phyloP scores from a whole-genome alignment of 2,888 invertebrate genomes.

The Portevinia maculata region DNA sequence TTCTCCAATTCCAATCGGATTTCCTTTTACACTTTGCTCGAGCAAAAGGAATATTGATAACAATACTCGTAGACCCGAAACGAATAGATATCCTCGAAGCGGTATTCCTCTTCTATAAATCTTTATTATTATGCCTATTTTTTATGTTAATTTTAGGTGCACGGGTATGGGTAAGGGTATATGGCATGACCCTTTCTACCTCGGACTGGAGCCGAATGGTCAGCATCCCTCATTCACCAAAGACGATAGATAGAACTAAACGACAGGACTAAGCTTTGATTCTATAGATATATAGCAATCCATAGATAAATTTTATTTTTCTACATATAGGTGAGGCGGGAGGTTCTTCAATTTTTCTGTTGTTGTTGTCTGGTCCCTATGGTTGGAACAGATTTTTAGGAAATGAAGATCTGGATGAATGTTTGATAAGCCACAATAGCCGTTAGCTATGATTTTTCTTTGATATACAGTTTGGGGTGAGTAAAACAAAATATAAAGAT shows the following conservation, averaged over 20 bases:
- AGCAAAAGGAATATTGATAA: constrained; percentile 38
- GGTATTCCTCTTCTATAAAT: constrained; percentile 48
- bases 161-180: constrained; percentile 11
- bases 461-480: constrained; percentile 34
- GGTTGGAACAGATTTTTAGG: constrained; percentile 42
- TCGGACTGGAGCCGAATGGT: constrained; percentile 6
- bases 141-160: constrained; percentile 56
- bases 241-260: constrained; percentile 17
- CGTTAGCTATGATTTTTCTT: constrained; percentile 65
- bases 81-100: constrained; percentile 37
- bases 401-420: constrained; percentile 56
- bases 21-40: constrained; percentile 31
- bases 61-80: constrained; percentile 30
- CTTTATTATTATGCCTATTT: constrained; percentile 56
- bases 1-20: constrained; percentile 39
- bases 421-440: constrained; percentile 71
- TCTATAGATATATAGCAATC: constrained; percentile 9
- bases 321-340: neutral
- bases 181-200: constrained; percentile 8
- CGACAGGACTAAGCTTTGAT: constrained; percentile 37
- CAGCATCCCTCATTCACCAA: constrained; percentile 18
- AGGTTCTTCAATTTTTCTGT: neutral
- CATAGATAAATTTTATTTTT: constrained; percentile 8
- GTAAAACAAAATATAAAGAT: constrained; percentile 22
- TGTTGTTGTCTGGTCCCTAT: neutral